A percentile compares a stretch with the other conserved stretches of the same genome.
Evolutionary conservation across 2,113 vertebrate species (phyloP).

Genomic region (Petrocephalus microphthalmus): DNA sequence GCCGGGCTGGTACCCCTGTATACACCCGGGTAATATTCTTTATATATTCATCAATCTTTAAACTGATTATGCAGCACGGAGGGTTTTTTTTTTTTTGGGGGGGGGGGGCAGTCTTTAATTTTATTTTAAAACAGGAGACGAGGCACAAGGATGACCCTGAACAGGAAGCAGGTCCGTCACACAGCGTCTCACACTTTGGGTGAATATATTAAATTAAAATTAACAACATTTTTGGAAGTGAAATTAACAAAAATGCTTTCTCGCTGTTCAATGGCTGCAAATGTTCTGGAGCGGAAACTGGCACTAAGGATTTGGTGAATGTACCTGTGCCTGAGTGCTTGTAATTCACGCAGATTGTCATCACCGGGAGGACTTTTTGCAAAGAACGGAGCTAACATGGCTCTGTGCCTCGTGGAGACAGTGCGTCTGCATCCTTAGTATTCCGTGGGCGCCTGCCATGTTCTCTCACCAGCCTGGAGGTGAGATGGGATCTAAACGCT

Average conservation of each 20-base stretch:
- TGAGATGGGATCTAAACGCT: background rate
- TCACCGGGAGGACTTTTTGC: constrained; percentile 12
- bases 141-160: background rate
- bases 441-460: background rate
- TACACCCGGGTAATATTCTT: background rate
- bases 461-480: background rate
- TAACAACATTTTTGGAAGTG: background rate
- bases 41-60: background rate
- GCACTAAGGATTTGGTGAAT: background rate
- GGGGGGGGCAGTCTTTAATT: background rate
- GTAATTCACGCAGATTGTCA: constrained; percentile 18
- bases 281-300: background rate
- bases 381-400: constrained; percentile 9
- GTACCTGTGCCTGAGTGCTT: background rate
- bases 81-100: background rate
- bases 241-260: background rate
- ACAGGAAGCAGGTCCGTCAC: background rate
- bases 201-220: background rate
- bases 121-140: background rate
- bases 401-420: background rate
- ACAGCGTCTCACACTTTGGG: background rate
- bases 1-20: no score
- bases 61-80: background rate
- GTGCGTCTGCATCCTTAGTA: background rate
- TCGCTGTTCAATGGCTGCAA: background rate